Evolutionary conservation across 2,888 invertebrate genomes (phyloP), one percentile per base, ranked within the genome.

Genomic region (Drosophila mayaguana): DNA sequence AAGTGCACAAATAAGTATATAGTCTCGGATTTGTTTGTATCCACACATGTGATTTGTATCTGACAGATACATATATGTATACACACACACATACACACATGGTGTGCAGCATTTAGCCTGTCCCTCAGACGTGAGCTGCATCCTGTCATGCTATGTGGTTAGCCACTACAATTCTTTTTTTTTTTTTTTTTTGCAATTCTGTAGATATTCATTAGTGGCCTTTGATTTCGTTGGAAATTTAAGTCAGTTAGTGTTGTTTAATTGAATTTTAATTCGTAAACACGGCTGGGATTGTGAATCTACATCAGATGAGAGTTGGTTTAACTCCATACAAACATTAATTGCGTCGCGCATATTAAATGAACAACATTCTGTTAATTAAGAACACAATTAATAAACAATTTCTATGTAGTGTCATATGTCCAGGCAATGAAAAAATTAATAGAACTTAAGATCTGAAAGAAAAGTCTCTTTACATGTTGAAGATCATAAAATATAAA

Each of bases 181-280:
- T 28, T 70, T 32, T 63, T 28, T 28, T 28, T 53, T 46, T 56
- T 45, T 51, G n/a, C 20, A 32, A n/a, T 63, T 36, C 14, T 67
- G 42, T 56, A 43, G 54, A 54, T 54, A 55, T 75, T 50, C 65
- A 82, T 85, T 63, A 86, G 68, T 70, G 75, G 63, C 61, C 80
- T 71, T 63, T 54, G 70, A 85, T 64, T 86, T 64, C 70, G 63
- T 28, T 60, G 55, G 18, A 28, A 34, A 67, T 53, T 78, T 56
- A 18, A 18, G 28, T 43, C 12, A n/a, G 20, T 62, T 62, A 32
- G 38, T 16, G 18, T 18, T 50, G 34, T 14, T 11, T 18, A 28
- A 28, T n/a, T 32, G 20, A 3, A 48, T 12, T 4, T 20, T 16
- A 14, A 20, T 38, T 53, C 40, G 43, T 25, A 69, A 12, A 9